These are phyloP conservation scores for Molorchus minor DNA, from an alignment of 2,888 invertebrate species.

Conservation along the genomic window DNA sequence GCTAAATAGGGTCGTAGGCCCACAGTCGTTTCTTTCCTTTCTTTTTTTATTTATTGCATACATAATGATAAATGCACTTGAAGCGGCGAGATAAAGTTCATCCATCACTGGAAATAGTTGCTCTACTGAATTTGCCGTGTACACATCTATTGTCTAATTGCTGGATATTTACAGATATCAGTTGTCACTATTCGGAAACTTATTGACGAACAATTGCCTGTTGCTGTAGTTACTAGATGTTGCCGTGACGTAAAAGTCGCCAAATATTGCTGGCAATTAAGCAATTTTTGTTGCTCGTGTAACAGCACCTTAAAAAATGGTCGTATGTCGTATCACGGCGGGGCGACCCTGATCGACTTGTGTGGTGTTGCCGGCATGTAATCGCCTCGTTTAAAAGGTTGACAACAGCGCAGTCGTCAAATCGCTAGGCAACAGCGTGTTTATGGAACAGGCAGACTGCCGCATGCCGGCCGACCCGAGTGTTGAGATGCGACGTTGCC, in stretches of 20 bases:
- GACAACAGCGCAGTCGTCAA: constrained; percentile 12
- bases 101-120: too few species aligned
- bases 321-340: constrained; percentile 4
- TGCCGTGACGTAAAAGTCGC: neutral
- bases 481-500: too few species aligned
- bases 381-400: neutral
- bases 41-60: too few species aligned
- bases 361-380: neutral
- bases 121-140: too few species aligned
- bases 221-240: neutral
- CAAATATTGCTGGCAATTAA: neutral
- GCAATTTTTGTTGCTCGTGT: neutral
- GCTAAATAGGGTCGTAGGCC: too few species aligned
- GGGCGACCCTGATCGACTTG: constrained; percentile 11
- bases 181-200: neutral
- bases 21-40: too few species aligned
- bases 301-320: neutral
- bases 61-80: too few species aligned
- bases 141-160: neutral
- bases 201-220: neutral
- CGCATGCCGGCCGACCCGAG: neutral
- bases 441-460: constrained; percentile 15
- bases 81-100: too few species aligned
- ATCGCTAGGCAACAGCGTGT: constrained; percentile 21
- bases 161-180: neutral